Evolutionary conservation across 2,113 vertebrate species (phyloP), one percentile per base, ranked within the genome.

Genomic region (Scophthalmus maximus): DNA sequence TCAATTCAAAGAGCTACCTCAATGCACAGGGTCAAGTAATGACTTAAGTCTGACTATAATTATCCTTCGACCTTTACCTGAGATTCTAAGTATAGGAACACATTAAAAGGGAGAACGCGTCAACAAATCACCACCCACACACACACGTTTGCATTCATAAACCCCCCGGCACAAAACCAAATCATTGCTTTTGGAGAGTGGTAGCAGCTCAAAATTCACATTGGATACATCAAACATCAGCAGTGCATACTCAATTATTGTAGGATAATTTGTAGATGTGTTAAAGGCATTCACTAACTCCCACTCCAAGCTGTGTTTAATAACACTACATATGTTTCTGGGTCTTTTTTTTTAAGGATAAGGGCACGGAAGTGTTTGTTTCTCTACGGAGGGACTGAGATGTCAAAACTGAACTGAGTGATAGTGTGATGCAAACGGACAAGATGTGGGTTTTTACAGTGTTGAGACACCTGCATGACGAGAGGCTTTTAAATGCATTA

Each of bases 11-110:
- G 67, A 76, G 71, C 73, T 73, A 88, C 66, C 47, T 36, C 68
- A 73, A 71, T 72, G 67, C 69, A 83, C 64, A 75, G 65, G 68
- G 46, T 82, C 63, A 79, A 79, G 56, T 78, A 53, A 65, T 63
- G 30, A 85, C 47, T 68, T 14, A 32, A 23, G 7, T 42, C 26
- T 47, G n/a, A 75, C 42, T 25, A 50, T 65, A 50, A 67, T 61
- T 34, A 79, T 82, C 63, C 79, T 81, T 76, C 67, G 60, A 56
- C 46, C 46, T 76, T 77, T 88, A 86, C 91, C 91, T 92, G 91
- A 92, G 89, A 87, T 83, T 81, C 74, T 80, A 77, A 76, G 47
- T 34, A 52, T 68, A 76, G 53, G 23, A 78, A 79, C 80, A 57
- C 53, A 76, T 53, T 22, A 55, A 61, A 75, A 73, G 47, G n/a